Evolutionary conservation across 2,888 invertebrate genomes (phyloP).

Genomic region (Coronaproctus castanopsis): DNA sequence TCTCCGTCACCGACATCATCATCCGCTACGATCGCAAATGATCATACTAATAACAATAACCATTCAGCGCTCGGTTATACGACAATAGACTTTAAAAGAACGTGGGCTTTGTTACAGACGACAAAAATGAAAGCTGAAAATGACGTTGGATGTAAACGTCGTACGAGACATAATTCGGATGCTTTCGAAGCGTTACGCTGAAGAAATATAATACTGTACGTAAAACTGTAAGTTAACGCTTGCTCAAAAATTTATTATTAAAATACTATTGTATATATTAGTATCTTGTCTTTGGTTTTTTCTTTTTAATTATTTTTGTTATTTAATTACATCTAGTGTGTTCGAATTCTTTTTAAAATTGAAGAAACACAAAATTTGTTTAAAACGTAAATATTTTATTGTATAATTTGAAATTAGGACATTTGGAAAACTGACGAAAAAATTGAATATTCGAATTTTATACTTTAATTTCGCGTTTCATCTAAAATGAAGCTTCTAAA

Average conservation of each 20-base stretch:
- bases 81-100: constrained; percentile 84
- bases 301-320: constrained; percentile 1
- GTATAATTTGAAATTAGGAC: too few species aligned
- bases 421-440: too few species aligned
- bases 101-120: constrained; percentile 66
- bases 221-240: too few species aligned
- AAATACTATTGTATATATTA: neutral
- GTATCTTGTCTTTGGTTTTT: neutral
- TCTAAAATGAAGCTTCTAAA: too few species aligned
- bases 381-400: too few species aligned
- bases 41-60: neutral
- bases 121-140: constrained; percentile 41
- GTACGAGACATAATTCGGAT: constrained; percentile 60
- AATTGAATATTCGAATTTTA: too few species aligned
- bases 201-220: too few species aligned
- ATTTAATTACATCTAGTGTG: constrained; percentile 4
- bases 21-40: neutral
- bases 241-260: too few species aligned
- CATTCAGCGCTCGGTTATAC: constrained; percentile 44
- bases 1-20: constrained; percentile 2
- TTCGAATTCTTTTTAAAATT: too few species aligned
- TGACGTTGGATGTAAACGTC: constrained; percentile 51
- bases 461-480: too few species aligned
- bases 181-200: constrained; percentile 6
- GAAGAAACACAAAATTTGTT: too few species aligned